These are phyloP conservation scores for Enhydra lutris DNA, from an alignment of 2,113 vertebrate genomes.

Conservation along the genomic window DNA sequence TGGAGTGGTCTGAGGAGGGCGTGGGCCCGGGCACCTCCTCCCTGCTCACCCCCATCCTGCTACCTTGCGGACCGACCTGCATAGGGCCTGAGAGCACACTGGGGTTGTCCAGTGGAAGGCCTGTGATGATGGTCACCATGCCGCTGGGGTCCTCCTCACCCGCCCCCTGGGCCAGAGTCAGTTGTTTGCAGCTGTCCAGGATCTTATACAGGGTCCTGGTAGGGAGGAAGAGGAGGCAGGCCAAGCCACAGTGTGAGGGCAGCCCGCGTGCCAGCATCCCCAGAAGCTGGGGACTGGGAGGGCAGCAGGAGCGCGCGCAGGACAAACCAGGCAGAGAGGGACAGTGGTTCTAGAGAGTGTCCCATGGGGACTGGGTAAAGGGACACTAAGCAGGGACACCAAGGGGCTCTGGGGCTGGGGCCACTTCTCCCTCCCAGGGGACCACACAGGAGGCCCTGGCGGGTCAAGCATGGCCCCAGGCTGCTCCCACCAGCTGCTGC, in stretches of 20 bases:
- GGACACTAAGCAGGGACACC: background rate
- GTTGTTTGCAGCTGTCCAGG: conserved; percentile 95
- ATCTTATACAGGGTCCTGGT: conserved; percentile 96
- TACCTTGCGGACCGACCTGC: conserved; percentile 87
- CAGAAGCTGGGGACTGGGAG: background rate
- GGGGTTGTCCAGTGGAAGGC: conserved; percentile 87
- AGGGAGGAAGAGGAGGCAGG: too few relatives aligned
- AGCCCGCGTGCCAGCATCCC: background rate
- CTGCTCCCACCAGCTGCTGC: background rate
- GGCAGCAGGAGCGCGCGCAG: background rate
- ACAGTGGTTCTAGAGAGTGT: background rate
- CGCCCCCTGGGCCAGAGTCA: conserved; percentile 92
- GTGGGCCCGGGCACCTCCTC: background rate
- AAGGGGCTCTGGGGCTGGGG: background rate
- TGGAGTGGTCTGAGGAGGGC: background rate
- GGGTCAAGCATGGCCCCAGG: background rate
- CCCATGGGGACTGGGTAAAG: background rate
- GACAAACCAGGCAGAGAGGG: background rate
- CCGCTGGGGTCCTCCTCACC: conserved; percentile 94
- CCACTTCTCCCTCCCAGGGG: background rate
- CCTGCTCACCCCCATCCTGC: background rate
- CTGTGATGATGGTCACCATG: conserved; percentile 97
- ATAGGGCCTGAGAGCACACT: conserved; percentile 86
- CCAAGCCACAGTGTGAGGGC: background rate
- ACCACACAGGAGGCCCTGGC: background rate